Percentiles rank a stretch among this genome's conserved stretches.
These are phyloP conservation scores for Cheilosia urbana DNA, from an alignment of 2,888 invertebrate genomes.

Conservation along the genomic window DNA sequence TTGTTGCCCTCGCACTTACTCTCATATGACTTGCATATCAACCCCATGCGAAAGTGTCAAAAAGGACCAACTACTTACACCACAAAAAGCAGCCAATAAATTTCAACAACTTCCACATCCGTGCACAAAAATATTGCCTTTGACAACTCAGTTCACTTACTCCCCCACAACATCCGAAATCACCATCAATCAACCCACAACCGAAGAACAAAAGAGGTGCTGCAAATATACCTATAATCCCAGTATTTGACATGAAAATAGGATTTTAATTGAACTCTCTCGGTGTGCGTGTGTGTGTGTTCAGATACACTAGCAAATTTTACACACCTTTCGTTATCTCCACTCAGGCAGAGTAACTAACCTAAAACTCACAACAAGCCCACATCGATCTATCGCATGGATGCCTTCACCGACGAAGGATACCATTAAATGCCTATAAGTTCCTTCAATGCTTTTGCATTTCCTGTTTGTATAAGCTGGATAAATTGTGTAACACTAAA, in stretches of 20 bases:
- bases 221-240: constrained; percentile 41
- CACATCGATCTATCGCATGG: constrained; percentile 36
- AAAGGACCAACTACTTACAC: neutral
- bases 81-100: constrained; percentile 26
- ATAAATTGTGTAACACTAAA: constrained; percentile 54
- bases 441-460: constrained; percentile 32
- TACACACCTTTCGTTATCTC: constrained; percentile 54
- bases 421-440: constrained; percentile 40
- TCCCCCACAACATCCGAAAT: constrained; percentile 1
- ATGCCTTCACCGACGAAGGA: constrained; percentile 15
- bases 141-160: constrained; percentile 32
- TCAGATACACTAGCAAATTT: constrained; percentile 24
- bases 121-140: constrained; percentile 34
- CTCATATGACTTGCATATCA: too few species aligned
- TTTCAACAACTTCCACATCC: constrained; percentile 50
- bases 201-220: constrained; percentile 18
- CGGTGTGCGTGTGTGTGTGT: neutral
- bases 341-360: constrained; percentile 30
- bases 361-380: constrained; percentile 32
- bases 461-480: constrained; percentile 40
- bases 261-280: constrained; percentile 63
- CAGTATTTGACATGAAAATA: constrained; percentile 58
- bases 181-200: neutral
- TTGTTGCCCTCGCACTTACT: too few species aligned
- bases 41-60: neutral